A percentile compares a stretch with the other conserved stretches of the same genome.
Conservation (phyloP, 2,113 vertebrate species). For the Chrysemys picta region DNA sequence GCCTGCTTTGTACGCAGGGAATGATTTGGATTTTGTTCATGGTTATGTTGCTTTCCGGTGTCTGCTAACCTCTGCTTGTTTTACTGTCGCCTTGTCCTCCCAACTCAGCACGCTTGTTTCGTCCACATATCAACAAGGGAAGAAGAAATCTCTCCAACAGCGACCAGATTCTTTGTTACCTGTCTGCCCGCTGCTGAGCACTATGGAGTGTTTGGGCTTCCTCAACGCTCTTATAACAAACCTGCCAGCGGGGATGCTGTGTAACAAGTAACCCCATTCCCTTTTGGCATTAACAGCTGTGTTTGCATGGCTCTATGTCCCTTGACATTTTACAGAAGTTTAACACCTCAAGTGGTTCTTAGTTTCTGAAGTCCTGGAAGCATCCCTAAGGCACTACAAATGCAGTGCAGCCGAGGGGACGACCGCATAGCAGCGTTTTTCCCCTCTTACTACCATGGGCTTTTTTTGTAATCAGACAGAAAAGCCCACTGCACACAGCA, state of each 20-base stretch:
- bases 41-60: not conserved
- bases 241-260: not conserved
- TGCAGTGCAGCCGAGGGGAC: not conserved
- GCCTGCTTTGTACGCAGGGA: not conserved
- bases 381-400: not conserved
- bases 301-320: not conserved
- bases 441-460: not conserved
- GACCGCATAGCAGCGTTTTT: not conserved
- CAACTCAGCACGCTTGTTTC: not conserved
- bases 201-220: not conserved
- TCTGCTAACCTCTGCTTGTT: not conserved
- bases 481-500: not conserved
- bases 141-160: not conserved
- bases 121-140: not conserved
- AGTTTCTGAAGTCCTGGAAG: not conserved
- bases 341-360: not conserved
- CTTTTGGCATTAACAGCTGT: not conserved
- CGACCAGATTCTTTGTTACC: not conserved
- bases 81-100: not conserved
- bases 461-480: not conserved
- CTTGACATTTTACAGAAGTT: not conserved
- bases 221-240: not conserved
- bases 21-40: not conserved
- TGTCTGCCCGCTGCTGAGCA: not conserved
- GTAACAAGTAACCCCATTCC: not conserved